Conservation (phyloP, 92 coral and sea anemone species). For the Anthopleura xanthogrammica region DNA sequence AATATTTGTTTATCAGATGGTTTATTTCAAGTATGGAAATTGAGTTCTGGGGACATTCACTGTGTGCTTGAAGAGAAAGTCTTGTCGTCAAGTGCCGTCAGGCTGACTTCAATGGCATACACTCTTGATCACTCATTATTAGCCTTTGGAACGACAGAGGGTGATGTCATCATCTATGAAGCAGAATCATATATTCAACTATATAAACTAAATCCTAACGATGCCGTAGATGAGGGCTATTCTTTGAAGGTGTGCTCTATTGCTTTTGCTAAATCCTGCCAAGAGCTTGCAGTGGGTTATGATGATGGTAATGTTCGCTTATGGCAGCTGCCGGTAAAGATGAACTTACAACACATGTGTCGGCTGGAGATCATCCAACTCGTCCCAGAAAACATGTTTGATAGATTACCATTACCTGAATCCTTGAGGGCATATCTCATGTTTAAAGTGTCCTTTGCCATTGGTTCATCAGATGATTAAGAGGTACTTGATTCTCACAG, state of each 20-base stretch:
- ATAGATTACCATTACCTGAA: slow-evolving; percentile 70
- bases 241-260: slow-evolving; percentile 54
- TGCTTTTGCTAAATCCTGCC: slow-evolving; percentile 80
- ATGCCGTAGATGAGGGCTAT: neutral
- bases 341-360: slow-evolving; percentile 81
- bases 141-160: slow-evolving; percentile 74
- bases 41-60: slow-evolving; percentile 29
- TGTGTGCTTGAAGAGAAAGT: slow-evolving; percentile 49
- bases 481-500: too few species aligned
- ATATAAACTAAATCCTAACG: slow-evolving; percentile 42
- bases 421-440: slow-evolving; percentile 63
- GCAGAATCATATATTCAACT: slow-evolving; percentile 41
- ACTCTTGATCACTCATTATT: slow-evolving; percentile 67
- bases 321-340: slow-evolving; percentile 82
- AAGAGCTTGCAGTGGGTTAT: slow-evolving; percentile 80
- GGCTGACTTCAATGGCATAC: slow-evolving; percentile 53
- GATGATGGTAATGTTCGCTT: slow-evolving; percentile 63
- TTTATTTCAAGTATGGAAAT: slow-evolving; percentile 53
- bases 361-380: slow-evolving; percentile 61
- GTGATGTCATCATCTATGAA: slow-evolving; percentile 58
- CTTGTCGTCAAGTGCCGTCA: slow-evolving; percentile 26
- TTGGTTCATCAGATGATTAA: neutral
- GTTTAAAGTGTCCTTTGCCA: neutral
- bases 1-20: slow-evolving; percentile 64
- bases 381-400: slow-evolving; percentile 56